Evolutionary conservation across 2,113 vertebrate genomes (phyloP), one percentile per base, ranked within the genome.

Genomic region (Murina feae): DNA sequence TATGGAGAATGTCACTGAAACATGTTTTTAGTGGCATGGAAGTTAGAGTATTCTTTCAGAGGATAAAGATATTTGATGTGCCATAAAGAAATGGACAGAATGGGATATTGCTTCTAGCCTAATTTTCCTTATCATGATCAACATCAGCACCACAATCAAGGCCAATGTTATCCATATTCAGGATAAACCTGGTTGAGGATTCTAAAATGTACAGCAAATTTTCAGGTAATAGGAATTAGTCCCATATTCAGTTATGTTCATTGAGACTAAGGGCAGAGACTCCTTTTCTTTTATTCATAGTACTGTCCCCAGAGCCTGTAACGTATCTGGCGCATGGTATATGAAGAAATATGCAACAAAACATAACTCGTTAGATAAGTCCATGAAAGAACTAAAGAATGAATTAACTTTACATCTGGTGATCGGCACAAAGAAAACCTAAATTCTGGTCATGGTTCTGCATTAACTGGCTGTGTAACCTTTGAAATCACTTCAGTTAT

Each of bases 401-500:
- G 23, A 75, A 49, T 75, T 71, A 10, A 82, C 10, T 30, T 80
- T 53, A 2, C 2, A 53, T 85, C 44, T 82, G 16, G 5, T 42
- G 30, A 9, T 63, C 47, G 55, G 28, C n/a, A 37, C 12, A 71
- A 72, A 82, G 16, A 13, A 94, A 82, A 39, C 4, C 20, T 74
- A 6, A 53, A 71, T 72, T 81, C 68, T 89, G 47, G 13, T 49
- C 23, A 37, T 76, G 28, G 1, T 4, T 93, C 83, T 80, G 16
- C 6, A 72, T 72, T 69, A 82, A 86, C 25, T 18, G 16, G 11
- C 5, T 28, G 18, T 16, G 23, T 80, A 58, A 87, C 9, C 9
- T 42, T 86, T 30, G 13, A 23, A 81, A 76, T 86, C 71, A 47
- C 17, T 72, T 84, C 4, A n/a, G 20, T 74, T 72, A 58, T 92